Evolutionary conservation across 2,888 invertebrate genomes (phyloP).

Genomic region (Drosophila atroscutellata): DNA sequence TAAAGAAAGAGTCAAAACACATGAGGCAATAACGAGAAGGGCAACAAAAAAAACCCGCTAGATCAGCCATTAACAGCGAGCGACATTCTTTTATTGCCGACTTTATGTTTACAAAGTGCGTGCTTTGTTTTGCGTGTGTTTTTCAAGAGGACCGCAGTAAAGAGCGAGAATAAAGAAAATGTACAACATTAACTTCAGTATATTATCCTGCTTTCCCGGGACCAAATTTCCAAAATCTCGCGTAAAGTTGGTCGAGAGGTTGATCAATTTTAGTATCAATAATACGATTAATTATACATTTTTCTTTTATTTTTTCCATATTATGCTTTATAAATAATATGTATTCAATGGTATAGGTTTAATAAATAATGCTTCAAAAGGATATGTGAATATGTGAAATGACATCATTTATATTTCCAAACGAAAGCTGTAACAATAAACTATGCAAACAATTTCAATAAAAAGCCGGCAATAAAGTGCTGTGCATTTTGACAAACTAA

Average conservation of each 20-base stretch:
- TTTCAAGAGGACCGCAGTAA: constrained; percentile 37
- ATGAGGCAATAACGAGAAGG: constrained; percentile 28
- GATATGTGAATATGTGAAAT: not conserved
- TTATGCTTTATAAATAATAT: not conserved
- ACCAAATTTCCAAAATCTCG: not conserved
- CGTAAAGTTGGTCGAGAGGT: not conserved
- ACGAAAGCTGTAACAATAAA: not conserved
- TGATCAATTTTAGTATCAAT: not conserved
- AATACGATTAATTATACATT: not conserved
- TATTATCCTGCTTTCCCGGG: not conserved
- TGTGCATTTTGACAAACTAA: not conserved
- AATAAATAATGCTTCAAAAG: not conserved
- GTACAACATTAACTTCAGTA: constrained; percentile 10
- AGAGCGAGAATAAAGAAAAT: constrained; percentile 4
- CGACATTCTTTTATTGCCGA: constrained; percentile 56
- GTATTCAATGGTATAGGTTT: not conserved
- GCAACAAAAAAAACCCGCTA: constrained; percentile 6
- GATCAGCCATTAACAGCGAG: constrained; percentile 43
- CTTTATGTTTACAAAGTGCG: constrained; percentile 71
- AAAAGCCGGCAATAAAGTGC: not conserved
- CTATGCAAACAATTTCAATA: not conserved
- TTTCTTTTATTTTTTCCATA: too few relatives aligned
- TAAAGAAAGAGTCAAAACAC: constrained; percentile 15
- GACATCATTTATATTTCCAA: not conserved
- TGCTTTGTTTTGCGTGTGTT: constrained; percentile 56